Conservation (phyloP, 2,797 vertebrate species). For the Parauchenoglanis punctatus region DNA sequence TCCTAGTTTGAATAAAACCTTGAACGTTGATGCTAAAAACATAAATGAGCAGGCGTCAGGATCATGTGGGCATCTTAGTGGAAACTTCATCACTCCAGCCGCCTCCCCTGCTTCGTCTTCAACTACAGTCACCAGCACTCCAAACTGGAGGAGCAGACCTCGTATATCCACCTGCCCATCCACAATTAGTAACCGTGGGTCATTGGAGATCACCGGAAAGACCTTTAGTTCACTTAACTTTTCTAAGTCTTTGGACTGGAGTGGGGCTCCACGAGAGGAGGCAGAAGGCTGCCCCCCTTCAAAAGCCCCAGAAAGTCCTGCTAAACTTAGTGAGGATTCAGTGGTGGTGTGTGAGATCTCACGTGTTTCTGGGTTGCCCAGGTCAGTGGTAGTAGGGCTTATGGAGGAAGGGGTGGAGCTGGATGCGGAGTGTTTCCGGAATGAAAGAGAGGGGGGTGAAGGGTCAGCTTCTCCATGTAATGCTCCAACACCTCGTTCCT, state of each 20-base stretch:
- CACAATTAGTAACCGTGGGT: constrained; percentile 78
- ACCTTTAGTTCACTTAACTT: constrained; percentile 70
- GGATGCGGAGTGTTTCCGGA: constrained; percentile 78
- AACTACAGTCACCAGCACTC: constrained; percentile 65
- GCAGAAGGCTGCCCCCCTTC: constrained; percentile 63
- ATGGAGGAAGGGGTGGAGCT: constrained; percentile 83
- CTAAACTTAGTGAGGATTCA: constrained; percentile 73
- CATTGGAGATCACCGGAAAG: constrained; percentile 74
- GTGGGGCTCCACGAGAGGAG: constrained; percentile 64
- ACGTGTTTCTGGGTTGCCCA: constrained; percentile 77
- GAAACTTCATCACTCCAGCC: constrained; percentile 58
- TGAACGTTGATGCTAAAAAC: constrained; percentile 57
- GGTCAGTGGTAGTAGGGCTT: constrained; percentile 76
- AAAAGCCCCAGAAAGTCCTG: constrained; percentile 66
- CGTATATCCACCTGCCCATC: constrained; percentile 83
- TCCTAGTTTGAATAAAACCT: constrained; percentile 70
- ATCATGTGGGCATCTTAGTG: constrained; percentile 60
- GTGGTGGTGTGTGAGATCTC: constrained; percentile 78
- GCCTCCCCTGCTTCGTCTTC: constrained; percentile 68
- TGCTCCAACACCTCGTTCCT: constrained; percentile 45
- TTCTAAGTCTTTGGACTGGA: constrained; percentile 78
- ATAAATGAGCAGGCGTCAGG: constrained; percentile 58
- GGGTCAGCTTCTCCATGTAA: constrained; percentile 57
- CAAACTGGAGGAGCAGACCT: constrained; percentile 74
- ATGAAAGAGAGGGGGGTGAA: constrained; percentile 65